Conservation (phyloP, 2,113 vertebrate species). For the Heptranchias perlo region DNA sequence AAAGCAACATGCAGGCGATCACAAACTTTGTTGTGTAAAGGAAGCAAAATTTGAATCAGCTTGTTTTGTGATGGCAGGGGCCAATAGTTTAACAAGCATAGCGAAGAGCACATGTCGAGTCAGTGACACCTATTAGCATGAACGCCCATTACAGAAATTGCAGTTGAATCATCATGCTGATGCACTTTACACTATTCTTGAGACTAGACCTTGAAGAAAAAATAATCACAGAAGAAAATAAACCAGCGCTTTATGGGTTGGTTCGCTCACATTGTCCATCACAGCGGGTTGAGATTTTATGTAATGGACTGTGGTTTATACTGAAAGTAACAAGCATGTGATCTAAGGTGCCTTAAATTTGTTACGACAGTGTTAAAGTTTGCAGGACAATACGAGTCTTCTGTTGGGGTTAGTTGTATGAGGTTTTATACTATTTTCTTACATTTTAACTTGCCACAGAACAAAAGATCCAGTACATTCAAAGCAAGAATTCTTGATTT, state of each 20-base stretch:
- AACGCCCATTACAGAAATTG: neutral
- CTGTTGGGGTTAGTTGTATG: constrained; percentile 19
- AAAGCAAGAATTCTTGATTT: neutral
- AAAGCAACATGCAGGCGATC: constrained; percentile 10
- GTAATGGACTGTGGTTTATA: neutral
- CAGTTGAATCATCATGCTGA: constrained; percentile 17
- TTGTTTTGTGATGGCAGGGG: constrained; percentile 21
- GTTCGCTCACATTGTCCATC: neutral
- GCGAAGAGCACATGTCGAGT: constrained; percentile 11
- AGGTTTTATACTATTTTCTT: constrained; percentile 36
- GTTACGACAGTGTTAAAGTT: constrained; percentile 36
- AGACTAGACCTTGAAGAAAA: constrained; percentile 9
- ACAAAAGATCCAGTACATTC: neutral
- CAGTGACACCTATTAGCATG: constrained; percentile 15
- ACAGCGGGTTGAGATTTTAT: constrained; percentile 13
- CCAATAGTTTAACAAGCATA: constrained; percentile 20
- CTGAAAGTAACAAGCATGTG: neutral
- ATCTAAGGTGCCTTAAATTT: constrained; percentile 38
- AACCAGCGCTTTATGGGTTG: neutral
- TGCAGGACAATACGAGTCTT: constrained; percentile 22
- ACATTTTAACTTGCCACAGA: constrained; percentile 22
- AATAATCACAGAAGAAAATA: constrained; percentile 15
- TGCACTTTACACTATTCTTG: constrained; percentile 30
- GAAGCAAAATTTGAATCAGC: constrained; percentile 59
- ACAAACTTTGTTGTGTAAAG: constrained; percentile 59